phyloP scores from a whole-genome alignment of 2,888 invertebrate species.

The Harpagoxenus sublaevis region DNA sequence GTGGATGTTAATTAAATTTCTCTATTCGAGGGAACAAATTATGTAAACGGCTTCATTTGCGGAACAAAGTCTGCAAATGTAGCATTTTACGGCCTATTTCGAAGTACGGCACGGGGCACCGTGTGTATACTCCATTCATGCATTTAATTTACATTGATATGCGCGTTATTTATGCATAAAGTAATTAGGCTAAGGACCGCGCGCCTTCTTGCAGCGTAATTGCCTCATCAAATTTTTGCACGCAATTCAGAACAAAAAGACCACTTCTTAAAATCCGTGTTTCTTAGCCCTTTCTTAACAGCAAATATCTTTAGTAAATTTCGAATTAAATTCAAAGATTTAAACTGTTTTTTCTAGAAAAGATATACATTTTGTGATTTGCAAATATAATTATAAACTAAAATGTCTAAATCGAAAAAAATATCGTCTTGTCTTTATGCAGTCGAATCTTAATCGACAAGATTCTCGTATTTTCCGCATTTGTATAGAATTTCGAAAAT shows the following conservation, averaged over 20 bases:
- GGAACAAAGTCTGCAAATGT: background rate
- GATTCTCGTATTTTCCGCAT: too few species aligned
- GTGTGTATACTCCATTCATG: background rate
- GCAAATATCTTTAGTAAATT: background rate
- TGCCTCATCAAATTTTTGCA: conserved; percentile 1
- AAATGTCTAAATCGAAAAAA: background rate
- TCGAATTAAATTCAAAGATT: background rate
- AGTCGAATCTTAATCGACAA: background rate
- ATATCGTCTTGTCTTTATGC: background rate
- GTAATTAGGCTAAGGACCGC: background rate
- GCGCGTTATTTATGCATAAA: background rate
- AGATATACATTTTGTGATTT: background rate
- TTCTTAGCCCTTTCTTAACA: background rate
- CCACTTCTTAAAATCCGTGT: background rate
- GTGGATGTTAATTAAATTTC: conserved; percentile 20
- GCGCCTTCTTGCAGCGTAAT: background rate
- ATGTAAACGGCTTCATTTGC: background rate
- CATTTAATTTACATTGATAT: conserved; percentile 11
- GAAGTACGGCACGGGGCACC: background rate
- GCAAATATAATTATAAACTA: background rate
- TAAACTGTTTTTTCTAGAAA: background rate
- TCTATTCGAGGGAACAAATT: conserved; percentile 1
- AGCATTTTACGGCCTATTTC: background rate
- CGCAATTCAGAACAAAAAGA: background rate
- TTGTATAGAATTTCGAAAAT: too few species aligned